Conservation (phyloP, 30 jellyfish, hydroid and myxozoan species). For the Hydra vulgaris region DNA sequence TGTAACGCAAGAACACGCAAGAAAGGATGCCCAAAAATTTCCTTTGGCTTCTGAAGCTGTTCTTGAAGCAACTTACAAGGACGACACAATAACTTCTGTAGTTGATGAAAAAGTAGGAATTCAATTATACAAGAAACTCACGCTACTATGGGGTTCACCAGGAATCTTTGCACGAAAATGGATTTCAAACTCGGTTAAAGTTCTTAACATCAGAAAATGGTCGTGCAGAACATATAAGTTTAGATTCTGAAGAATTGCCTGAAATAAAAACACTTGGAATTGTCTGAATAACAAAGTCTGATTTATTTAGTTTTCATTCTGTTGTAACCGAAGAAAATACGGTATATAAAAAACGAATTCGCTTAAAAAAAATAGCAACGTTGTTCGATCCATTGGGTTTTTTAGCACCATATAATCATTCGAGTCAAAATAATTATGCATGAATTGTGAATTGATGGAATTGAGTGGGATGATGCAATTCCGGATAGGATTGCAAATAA, state of each 20-base stretch:
- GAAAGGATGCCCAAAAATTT: conserved; percentile 6
- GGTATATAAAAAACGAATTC: conserved; percentile 18
- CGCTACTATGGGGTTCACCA: conserved; percentile 32
- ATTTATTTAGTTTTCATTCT: conserved; percentile 3
- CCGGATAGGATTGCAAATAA: too few relatives aligned
- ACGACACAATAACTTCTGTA: too few relatives aligned
- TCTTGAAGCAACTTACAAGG: too few relatives aligned
- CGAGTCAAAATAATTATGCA: too few relatives aligned
- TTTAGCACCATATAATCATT: too few relatives aligned
- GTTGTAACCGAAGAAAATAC: too few relatives aligned
- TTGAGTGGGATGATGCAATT: too few relatives aligned
- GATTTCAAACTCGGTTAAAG: conserved; percentile 59
- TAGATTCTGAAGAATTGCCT: conserved; percentile 29
- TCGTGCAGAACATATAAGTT: conserved; percentile 26
- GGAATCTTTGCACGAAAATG: conserved; percentile 62
- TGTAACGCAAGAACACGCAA: conserved; percentile 34
- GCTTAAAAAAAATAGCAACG: conserved; percentile 30
- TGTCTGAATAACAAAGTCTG: conserved; percentile 19
- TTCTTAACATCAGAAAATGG: conserved; percentile 42
- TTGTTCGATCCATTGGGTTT: conserved; percentile 41
- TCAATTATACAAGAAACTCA: too few relatives aligned
- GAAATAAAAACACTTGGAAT: conserved; percentile 26
- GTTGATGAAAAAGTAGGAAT: too few relatives aligned
- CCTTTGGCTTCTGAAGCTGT: conserved; percentile 53
- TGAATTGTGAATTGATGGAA: too few relatives aligned